Percentiles rank a stretch among this genome's conserved stretches.
Evolutionary conservation across 37 sponge, comb jelly and placozoan species (phyloP).

Genomic region (Agelas oroides): DNA sequence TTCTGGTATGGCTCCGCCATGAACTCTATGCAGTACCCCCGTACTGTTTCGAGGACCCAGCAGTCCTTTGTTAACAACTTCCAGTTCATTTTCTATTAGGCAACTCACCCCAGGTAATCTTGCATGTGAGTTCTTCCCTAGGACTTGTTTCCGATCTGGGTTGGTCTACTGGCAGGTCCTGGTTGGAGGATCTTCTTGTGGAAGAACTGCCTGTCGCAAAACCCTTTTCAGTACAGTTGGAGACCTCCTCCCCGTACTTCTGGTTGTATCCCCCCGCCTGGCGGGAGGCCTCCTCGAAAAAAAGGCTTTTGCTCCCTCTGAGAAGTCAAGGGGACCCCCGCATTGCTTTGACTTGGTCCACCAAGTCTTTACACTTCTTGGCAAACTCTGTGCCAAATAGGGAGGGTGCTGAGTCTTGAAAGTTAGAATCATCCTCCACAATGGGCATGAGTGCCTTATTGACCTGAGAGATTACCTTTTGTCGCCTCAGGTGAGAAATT

Average conservation of each 20-base stretch:
- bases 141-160: background rate
- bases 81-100: too few relatives aligned
- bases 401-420: conserved; percentile 6
- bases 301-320: background rate
- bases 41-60: conserved; percentile 25
- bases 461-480: background rate
- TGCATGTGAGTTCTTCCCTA: too few relatives aligned
- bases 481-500: conserved; percentile 9
- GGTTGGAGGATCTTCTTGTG: background rate
- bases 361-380: conserved; percentile 9
- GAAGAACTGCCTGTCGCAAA: background rate
- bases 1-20: background rate
- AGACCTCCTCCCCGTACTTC: conserved; percentile 22
- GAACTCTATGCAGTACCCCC: conserved; percentile 36
- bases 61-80: conserved; percentile 15
- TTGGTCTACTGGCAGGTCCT: conserved; percentile 2
- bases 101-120: too few relatives aligned
- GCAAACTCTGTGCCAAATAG: conserved; percentile 38
- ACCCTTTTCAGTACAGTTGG: background rate
- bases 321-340: background rate
- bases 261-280: conserved; percentile 20
- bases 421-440: conserved; percentile 29
- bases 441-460: conserved; percentile 17
- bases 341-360: conserved; percentile 13
- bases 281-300: too few relatives aligned